phyloP scores from a whole-genome alignment of 2,888 invertebrate species.

The Drosophila colorata region DNA sequence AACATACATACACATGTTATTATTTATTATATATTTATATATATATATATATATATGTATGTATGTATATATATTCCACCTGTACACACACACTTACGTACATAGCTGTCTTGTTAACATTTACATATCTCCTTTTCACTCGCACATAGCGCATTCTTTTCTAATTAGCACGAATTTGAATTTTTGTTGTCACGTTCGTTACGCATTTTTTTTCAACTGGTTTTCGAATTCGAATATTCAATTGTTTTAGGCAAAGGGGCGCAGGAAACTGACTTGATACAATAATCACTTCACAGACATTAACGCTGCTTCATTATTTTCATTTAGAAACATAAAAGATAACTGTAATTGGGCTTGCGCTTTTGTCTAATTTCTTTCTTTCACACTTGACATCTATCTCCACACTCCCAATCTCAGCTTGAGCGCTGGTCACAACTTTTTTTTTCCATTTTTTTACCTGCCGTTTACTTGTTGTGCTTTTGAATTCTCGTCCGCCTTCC shows the following conservation, averaged over 20 bases:
- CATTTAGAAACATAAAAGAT: slow-evolving; percentile 58
- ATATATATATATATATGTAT: slow-evolving; percentile 6
- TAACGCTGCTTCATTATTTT: slow-evolving; percentile 32
- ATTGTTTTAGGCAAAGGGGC: neutral
- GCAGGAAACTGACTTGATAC: slow-evolving; percentile 14
- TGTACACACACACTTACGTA: slow-evolving; percentile 15
- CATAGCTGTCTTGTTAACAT: slow-evolving; percentile 9
- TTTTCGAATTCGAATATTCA: slow-evolving; percentile 20
- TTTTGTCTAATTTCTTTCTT: slow-evolving; percentile 51
- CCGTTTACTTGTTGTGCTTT: slow-evolving; percentile 62
- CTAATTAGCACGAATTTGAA: slow-evolving; percentile 73
- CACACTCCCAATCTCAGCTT: slow-evolving; percentile 48
- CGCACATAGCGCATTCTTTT: slow-evolving; percentile 62
- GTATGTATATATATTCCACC: slow-evolving; percentile 23
- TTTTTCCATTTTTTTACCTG: slow-evolving; percentile 58
- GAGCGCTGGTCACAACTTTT: slow-evolving; percentile 33
- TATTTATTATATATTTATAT: slow-evolving; percentile 11
- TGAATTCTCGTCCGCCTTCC: slow-evolving; percentile 60
- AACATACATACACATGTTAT: slow-evolving; percentile 11
- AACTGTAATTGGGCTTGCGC: slow-evolving; percentile 65
- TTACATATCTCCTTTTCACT: slow-evolving; percentile 21
- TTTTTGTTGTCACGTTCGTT: slow-evolving; percentile 58
- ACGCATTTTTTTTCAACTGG: slow-evolving; percentile 33
- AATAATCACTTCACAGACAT: slow-evolving; percentile 39
- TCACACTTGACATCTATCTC: slow-evolving; percentile 59